phyloP scores from a whole-genome alignment of 1,140 invertebrate species.

The Druon quercuslanigerum region DNA sequence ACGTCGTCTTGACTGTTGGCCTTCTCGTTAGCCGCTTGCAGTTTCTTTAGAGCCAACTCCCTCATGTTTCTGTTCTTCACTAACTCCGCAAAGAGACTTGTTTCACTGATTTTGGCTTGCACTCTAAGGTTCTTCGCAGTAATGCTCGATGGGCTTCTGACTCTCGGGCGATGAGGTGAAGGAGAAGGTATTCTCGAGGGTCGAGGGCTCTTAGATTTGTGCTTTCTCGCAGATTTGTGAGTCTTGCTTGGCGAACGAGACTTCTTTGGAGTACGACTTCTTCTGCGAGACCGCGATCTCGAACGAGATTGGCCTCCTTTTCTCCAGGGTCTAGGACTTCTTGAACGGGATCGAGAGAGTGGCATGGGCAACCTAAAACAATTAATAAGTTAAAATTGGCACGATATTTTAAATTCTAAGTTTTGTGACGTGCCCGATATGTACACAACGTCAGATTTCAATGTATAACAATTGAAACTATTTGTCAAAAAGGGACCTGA shows the following conservation, averaged over 20 bases:
- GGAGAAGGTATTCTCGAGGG: slow-evolving; percentile 70
- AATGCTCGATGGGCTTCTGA: slow-evolving; percentile 71
- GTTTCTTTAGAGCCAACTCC: slow-evolving; percentile 82
- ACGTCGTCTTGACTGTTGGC: slow-evolving; percentile 70
- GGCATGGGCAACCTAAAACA: slow-evolving; percentile 58
- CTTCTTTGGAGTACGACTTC: slow-evolving; percentile 68
- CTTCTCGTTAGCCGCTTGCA: slow-evolving; percentile 77
- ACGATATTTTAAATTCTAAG: too few relatives aligned
- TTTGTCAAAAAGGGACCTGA: too few relatives aligned
- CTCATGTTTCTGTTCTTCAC: slow-evolving; percentile 89
- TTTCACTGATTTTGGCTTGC: slow-evolving; percentile 85
- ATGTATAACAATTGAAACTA: too few relatives aligned
- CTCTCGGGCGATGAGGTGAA: slow-evolving; percentile 62
- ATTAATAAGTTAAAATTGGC: background rate
- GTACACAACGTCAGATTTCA: too few relatives aligned
- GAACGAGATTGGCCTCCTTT: slow-evolving; percentile 63
- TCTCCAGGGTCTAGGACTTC: slow-evolving; percentile 68
- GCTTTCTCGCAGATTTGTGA: slow-evolving; percentile 67
- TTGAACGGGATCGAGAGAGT: slow-evolving; percentile 70
- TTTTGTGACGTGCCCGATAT: too few relatives aligned
- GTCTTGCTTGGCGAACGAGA: slow-evolving; percentile 72
- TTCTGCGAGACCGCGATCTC: slow-evolving; percentile 67
- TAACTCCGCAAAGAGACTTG: slow-evolving; percentile 90
- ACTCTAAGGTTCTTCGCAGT: slow-evolving; percentile 77
- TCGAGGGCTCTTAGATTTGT: slow-evolving; percentile 71